Base-by-base conservation (phyloP, 1,140 invertebrate genomes). In the Adelges cooleyi region DNA sequence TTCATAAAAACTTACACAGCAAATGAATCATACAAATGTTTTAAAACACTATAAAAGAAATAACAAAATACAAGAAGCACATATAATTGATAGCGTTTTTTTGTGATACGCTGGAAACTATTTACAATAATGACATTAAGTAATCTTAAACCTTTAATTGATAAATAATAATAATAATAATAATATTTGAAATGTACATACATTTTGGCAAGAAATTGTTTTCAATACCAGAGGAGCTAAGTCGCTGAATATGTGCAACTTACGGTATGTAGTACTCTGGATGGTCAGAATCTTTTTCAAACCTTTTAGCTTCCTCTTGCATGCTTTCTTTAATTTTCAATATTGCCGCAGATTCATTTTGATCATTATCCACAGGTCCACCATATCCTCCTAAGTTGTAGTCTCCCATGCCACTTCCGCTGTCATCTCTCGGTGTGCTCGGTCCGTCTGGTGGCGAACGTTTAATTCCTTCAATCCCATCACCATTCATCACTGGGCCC, bases 281-380 rank as follows among this genome's bases (percentile, higher is more conserved):
- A 79, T 94, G 91, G 77, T 95, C 92, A 73, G 88, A 89, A 78
- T 97, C 93, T 84, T 97, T 98, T 81, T 98, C 94, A 82, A 98
- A 98, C 79, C 93, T 88, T 82, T 97, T 98, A 74, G 95, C 94
- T 80, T 98, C 95, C 80, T 98, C 94, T 80, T 97, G 94, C 94
- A 98, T 97, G 82, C 91, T 95, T 80, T 97, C 94, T 84, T 98
- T 98, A 77, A 98, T 97, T 84, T 98, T 98, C 78, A 97, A 83
- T 79, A 98, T 98, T 81, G 94, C 95, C 74, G 93, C 94, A 72
- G 93, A 96, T 83, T 98, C 94, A 74, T 87, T 96, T 83, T 96
- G 93, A 82, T 95, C 69, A 74, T 87, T 89, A 78, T 89, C 86
- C 69, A 81, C 83, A 13, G 86, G 85, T 66, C 77, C 86, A 69